Evolutionary conservation across 2,888 invertebrate genomes (phyloP).

Genomic region (Liodrosophila aerea): DNA sequence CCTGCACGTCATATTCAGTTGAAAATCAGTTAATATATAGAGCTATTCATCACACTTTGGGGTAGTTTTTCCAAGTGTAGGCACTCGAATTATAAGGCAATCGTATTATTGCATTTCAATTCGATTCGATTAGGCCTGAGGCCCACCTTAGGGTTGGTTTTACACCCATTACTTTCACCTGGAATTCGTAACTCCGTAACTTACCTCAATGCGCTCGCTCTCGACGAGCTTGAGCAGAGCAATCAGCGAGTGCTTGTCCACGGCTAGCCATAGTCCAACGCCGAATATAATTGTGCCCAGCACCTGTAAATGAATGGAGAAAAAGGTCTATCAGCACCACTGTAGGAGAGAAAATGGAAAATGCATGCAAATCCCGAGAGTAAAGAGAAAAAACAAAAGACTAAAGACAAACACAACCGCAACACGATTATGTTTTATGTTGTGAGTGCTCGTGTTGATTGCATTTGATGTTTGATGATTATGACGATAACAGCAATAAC

Average conservation of each 20-base stretch:
- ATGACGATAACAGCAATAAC: constrained; percentile 34
- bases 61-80: no score
- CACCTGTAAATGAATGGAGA: constrained; percentile 66
- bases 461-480: constrained; percentile 57
- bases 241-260: constrained; percentile 87
- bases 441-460: constrained; percentile 61
- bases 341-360: constrained; percentile 12
- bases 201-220: constrained; percentile 84
- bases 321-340: constrained; percentile 6
- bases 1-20: no score
- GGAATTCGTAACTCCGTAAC: constrained; percentile 58
- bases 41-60: no score
- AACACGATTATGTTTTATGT: constrained; percentile 57
- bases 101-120: background rate
- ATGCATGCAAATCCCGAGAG: constrained; percentile 31
- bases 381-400: no score
- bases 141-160: constrained; percentile 28
- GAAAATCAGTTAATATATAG: no score
- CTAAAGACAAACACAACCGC: constrained; percentile 28
- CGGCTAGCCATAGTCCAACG: constrained; percentile 87
- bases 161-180: constrained; percentile 37
- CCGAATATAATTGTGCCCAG: constrained; percentile 86
- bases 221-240: constrained; percentile 85
- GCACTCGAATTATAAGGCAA: no score
- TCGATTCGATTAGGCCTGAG: background rate